phyloP scores from a whole-genome alignment of 2,888 invertebrate genomes.

The Stenolophus ochropezus region DNA sequence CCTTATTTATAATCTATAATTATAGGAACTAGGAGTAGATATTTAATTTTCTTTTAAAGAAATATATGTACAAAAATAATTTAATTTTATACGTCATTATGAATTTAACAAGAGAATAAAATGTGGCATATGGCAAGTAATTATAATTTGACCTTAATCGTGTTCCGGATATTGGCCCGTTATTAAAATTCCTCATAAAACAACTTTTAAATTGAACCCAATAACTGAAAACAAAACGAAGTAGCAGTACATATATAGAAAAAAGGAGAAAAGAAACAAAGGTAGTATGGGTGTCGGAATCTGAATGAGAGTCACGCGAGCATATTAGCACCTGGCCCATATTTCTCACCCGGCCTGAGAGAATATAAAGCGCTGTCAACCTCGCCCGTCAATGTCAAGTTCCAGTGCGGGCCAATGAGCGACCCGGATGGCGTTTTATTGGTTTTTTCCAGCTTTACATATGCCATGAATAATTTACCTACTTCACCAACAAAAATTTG shows the following conservation, averaged over 20 bases:
- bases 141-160: neutral
- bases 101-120: neutral
- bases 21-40: no score
- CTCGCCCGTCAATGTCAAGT: conserved; percentile 38
- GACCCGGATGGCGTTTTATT: conserved; percentile 4
- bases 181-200: neutral
- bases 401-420: neutral
- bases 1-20: no score
- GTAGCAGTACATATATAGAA: no score
- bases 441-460: conserved; percentile 28
- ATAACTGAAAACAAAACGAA: neutral
- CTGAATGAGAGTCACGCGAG: conserved; percentile 4
- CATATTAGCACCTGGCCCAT: conserved; percentile 42
- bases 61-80: neutral
- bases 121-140: neutral
- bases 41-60: no score
- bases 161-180: neutral
- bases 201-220: neutral
- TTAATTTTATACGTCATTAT: neutral
- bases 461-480: conserved; percentile 34
- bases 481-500: conserved; percentile 29
- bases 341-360: conserved; percentile 39
- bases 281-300: neutral
- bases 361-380: conserved; percentile 53
- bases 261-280: neutral